Evolutionary conservation across 1,140 invertebrate genomes (phyloP).

Genomic region (Calosoma granatense): DNA sequence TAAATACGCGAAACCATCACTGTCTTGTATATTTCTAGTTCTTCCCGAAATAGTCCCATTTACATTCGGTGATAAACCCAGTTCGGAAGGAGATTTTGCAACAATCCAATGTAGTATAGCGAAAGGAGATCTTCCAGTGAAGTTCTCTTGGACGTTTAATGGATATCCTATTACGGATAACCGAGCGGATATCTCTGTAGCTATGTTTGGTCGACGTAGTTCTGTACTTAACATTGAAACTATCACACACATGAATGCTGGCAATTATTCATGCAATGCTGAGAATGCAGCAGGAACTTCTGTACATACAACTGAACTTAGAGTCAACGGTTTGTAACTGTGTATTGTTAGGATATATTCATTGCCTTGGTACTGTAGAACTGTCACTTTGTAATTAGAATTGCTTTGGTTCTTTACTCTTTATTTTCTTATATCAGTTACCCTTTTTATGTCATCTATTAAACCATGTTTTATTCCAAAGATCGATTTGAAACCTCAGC

Average conservation of each 20-base stretch:
- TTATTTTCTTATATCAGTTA: constrained; percentile 17
- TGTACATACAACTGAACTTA: constrained; percentile 44
- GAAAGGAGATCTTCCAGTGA: constrained; percentile 53
- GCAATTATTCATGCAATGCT: constrained; percentile 57
- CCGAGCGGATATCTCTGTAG: constrained; percentile 39
- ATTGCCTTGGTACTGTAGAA: too few relatives aligned
- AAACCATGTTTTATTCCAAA: not conserved
- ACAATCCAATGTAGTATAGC: constrained; percentile 45
- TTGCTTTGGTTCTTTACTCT: constrained; percentile 11
- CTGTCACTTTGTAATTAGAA: not conserved
- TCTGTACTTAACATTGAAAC: constrained; percentile 54
- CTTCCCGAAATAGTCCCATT: constrained; percentile 56
- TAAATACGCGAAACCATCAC: too few relatives aligned
- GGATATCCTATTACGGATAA: constrained; percentile 38
- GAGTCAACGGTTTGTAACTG: constrained; percentile 49
- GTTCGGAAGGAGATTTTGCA: constrained; percentile 41
- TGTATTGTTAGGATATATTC: not conserved
- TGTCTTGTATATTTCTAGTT: too few relatives aligned
- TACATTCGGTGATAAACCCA: constrained; percentile 43
- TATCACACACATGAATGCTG: constrained; percentile 48
- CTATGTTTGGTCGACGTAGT: constrained; percentile 45
- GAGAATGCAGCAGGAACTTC: constrained; percentile 51
- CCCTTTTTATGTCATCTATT: constrained; percentile 17
- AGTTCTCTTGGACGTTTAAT: constrained; percentile 52
- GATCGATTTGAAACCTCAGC: too few relatives aligned